A percentile compares a stretch with the other conserved stretches of the same genome.
phyloP scores from a whole-genome alignment of 2,113 vertebrate species.

The Notarius quadriscutis region DNA sequence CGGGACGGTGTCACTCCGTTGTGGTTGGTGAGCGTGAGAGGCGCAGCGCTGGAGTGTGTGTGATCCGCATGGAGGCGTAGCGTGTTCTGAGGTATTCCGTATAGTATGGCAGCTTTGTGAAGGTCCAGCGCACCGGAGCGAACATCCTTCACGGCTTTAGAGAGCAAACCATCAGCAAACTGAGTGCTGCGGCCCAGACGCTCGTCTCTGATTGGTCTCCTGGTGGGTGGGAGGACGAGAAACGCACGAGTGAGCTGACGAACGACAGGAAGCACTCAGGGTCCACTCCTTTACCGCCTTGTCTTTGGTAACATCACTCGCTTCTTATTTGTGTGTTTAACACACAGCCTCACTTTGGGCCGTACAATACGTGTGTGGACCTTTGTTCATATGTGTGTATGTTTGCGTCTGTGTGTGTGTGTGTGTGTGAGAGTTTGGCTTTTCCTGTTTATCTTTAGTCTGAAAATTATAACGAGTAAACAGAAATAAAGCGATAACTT shows the following conservation, averaged over 20 bases:
- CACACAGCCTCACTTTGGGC: conserved; percentile 70
- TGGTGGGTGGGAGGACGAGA: conserved; percentile 84
- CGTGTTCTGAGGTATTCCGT: conserved; percentile 97
- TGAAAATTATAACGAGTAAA: conserved; percentile 68
- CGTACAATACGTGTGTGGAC: conserved; percentile 65
- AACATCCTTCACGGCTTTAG: conserved; percentile 99
- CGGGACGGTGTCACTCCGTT: conserved; percentile 72
- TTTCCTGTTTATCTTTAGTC: conserved; percentile 67
- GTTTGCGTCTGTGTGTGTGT: conserved; percentile 51
- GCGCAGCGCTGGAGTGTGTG: conserved; percentile 83
- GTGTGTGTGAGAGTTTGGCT: conserved; percentile 74
- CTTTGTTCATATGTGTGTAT: conserved; percentile 60
- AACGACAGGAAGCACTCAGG: conserved; percentile 96
- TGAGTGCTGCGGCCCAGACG: conserved; percentile 99
- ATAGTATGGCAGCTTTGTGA: conserved; percentile 98
- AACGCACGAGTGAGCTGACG: conserved; percentile 82
- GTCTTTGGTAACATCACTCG: conserved; percentile 99
- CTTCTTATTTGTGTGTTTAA: conserved; percentile 84
- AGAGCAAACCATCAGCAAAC: conserved; percentile 98
- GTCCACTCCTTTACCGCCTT: conserved; percentile 99
- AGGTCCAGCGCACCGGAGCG: conserved; percentile 96
- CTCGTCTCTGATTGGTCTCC: conserved; percentile 97
- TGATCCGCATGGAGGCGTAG: conserved; percentile 91
- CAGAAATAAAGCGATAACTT: conserved; percentile 44
- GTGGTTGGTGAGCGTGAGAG: conserved; percentile 82